Evolutionary conservation across 2,888 invertebrate genomes (phyloP).

Genomic region (Halocaridina rubra): DNA sequence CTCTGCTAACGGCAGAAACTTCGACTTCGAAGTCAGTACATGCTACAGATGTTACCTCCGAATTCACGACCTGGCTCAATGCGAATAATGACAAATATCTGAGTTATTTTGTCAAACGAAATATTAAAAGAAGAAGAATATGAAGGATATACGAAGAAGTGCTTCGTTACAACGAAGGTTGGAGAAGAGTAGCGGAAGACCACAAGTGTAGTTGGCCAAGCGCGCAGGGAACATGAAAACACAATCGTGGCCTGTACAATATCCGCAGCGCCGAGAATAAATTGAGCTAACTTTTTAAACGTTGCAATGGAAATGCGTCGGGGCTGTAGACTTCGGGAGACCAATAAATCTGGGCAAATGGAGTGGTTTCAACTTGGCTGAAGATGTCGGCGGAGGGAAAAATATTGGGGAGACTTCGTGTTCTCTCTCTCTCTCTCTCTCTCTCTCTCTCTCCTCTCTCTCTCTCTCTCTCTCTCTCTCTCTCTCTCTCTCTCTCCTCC

Average conservation of each 20-base stretch:
- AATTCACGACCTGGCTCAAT: too few species aligned
- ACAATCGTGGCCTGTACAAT: constrained; percentile 61
- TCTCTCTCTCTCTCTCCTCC: not conserved
- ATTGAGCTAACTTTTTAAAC: constrained; percentile 59
- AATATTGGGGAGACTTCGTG: too few species aligned
- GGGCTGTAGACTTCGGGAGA: constrained; percentile 34
- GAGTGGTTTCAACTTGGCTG: constrained; percentile 25
- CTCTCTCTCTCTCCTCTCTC: not conserved
- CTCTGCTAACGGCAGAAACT: not conserved
- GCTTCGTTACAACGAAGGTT: too few species aligned
- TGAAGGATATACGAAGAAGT: too few species aligned
- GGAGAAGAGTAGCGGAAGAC: constrained; percentile 33
- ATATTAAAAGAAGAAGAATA: too few species aligned
- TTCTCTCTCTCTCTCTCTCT: not conserved
- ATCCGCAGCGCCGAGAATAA: constrained; percentile 57
- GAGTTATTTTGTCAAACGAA: too few species aligned
- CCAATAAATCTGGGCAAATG: constrained; percentile 54
- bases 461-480: not conserved
- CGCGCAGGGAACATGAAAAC: constrained; percentile 60
- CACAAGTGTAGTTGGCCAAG: constrained; percentile 51
- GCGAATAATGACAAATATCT: too few species aligned
- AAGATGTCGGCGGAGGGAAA: not conserved
- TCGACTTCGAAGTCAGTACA: constrained; percentile 14
- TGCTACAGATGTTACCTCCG: too few species aligned
- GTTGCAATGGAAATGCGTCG: constrained; percentile 58